Evolutionary conservation across 1,140 invertebrate genomes (phyloP), one percentile per base, ranked within the genome.

Genomic region (Lepidurus packardi): DNA sequence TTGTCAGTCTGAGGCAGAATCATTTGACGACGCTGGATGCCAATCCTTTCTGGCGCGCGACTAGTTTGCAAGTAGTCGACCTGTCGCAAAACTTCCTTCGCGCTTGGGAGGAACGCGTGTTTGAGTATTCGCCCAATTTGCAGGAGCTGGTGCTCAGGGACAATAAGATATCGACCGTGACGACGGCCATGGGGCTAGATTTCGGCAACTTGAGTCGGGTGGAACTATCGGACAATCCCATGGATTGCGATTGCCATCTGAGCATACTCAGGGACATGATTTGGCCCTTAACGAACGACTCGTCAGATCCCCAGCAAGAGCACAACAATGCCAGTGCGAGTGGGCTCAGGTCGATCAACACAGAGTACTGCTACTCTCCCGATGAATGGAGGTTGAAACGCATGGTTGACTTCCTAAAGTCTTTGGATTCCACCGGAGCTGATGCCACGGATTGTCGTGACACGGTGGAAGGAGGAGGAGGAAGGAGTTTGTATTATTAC

Each of bases 141-240:
- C 83, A 82, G 41, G 34, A 78, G 16, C 42, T 89, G 1, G 82
- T 84, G 77, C 80, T 89, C 45, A 83, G 83, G 4, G 84, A 87
- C 43, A 90, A 90, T 82, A 87, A 87, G 83, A 85, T 90, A 73
- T 85, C 86, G 8, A 85, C 86, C 79, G 84, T 89, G 24, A 87
- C 85, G 13, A 65, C 84, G 44, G 85, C 85, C n/a, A 89, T 90
- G 88, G 83, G 89, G 44, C 80, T 86, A 79, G 88, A 90, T 81
- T 86, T 89, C 44, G 82, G 82, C 43, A 84, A 84, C 78, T 81
- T 89, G 13, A 78, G 82, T 1, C 80, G 83, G 76, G 82, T 90
- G 42, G 84, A 88, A 76, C 74, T 89, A 5, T 83, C 83, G 78
- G 82, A 85, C 44, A 90, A 90, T 82, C 84, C 87, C 7, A 87